Base-by-base conservation (phyloP, 2,888 invertebrate genomes). In the Metalampra italica region DNA sequence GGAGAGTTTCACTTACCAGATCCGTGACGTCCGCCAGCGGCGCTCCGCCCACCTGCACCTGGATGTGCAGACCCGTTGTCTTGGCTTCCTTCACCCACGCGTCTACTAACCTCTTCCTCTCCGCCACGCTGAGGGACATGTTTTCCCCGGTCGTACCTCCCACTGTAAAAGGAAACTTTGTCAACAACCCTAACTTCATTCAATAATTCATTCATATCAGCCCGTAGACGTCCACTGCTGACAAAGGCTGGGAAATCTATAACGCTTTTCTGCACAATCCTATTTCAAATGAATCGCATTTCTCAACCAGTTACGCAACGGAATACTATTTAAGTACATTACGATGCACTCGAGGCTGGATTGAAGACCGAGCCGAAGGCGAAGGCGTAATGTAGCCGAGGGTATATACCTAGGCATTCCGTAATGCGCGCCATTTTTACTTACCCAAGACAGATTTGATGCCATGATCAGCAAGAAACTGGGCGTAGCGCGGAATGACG, bases 71-170 rank as follows among this genome's bases (percentile, higher is more conserved):
- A 8, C 91, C 90, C 0, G 90, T 89, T 11, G 75, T 71, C 66
- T 90, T 90, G 3, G 91, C 92, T 9, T 82, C 91, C n/a, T 81
- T 80, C 8, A 91, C 82, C 95, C 95, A 96, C 37, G 91, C 91
- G 62, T 95, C 94, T 0, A 93, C 86, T 3, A 93, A 73, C 47
- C 82, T 78, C 86, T 95, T 95, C 46, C 96, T 90, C 67, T 96
- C 96, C 0, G 72, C 71, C 0, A 94, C 85, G 2, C 91, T 91
- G 69, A 96, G 80, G 0, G 92, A 92, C 80, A 93, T 92, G 14
- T 96, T 94, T 82, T 97, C 96, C 0, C 96, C 96, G 12, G 93
- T 93, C 0, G 96, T 95, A 12, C 96, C 96, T 67, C 95, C 95
- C 1, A 96, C 96, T 95, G 66, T 1, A 62, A 71, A 60, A 42